Conservation (phyloP, 2,797 vertebrate species). For the Gastrophryne carolinensis region DNA sequence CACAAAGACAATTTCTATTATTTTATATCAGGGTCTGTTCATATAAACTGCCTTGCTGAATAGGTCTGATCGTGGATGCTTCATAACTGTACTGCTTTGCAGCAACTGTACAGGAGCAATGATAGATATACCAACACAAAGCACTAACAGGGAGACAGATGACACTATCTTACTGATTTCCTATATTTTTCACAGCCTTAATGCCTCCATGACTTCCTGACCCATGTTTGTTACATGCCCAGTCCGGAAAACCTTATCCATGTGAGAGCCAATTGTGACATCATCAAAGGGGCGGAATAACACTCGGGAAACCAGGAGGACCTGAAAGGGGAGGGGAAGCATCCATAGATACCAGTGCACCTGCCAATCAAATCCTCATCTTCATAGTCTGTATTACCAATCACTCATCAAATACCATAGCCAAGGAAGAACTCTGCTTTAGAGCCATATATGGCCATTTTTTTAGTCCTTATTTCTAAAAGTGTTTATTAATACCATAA, state of each 20-base stretch:
- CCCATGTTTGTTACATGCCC: conserved; percentile 21
- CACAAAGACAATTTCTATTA: no score
- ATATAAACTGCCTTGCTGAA: neutral
- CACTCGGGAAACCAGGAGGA: conserved; percentile 27
- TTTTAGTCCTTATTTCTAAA: neutral
- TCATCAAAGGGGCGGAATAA: conserved; percentile 34
- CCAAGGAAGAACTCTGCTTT: neutral
- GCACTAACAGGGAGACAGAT: neutral
- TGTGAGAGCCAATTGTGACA: conserved; percentile 41
- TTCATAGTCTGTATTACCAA: conserved; percentile 29
- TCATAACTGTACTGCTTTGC: no score
- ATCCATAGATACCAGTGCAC: conserved; percentile 41
- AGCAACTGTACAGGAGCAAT: neutral
- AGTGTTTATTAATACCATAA: conserved; percentile 5
- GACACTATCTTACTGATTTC: neutral
- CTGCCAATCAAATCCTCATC: conserved; percentile 46
- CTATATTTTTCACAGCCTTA: neutral
- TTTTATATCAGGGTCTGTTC: no score
- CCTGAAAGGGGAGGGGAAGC: neutral
- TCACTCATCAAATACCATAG: conserved; percentile 20
- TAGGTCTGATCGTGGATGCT: neutral
- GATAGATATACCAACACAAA: neutral
- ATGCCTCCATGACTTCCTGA: conserved; percentile 30
- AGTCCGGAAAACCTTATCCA: conserved; percentile 44
- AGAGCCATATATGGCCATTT: conserved; percentile 30